Evolutionary conservation across 2,113 vertebrate genomes (phyloP).

Genomic region (Corydoras sp.): DNA sequence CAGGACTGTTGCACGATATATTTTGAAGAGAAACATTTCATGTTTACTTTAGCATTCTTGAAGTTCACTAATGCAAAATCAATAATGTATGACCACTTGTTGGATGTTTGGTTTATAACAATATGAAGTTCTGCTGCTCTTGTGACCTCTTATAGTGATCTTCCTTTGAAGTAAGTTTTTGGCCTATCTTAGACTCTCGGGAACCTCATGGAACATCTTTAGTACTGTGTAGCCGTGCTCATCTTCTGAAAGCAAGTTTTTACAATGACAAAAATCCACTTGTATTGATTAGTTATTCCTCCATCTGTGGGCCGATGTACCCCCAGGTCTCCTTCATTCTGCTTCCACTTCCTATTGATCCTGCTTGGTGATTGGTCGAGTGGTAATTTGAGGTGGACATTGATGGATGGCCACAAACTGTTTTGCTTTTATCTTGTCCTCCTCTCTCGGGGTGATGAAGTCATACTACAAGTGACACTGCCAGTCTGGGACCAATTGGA

Average conservation of each 20-base stretch:
- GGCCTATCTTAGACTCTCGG: slow-evolving; percentile 45
- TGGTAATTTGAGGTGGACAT: slow-evolving; percentile 74
- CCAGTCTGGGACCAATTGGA: slow-evolving; percentile 59
- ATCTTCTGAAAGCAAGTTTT: slow-evolving; percentile 56
- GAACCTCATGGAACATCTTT: slow-evolving; percentile 41
- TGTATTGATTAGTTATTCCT: slow-evolving; percentile 71
- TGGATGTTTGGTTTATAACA: slow-evolving; percentile 1
- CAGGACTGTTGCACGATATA: slow-evolving; percentile 54
- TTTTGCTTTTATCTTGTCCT: slow-evolving; percentile 64
- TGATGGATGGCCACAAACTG: slow-evolving; percentile 76
- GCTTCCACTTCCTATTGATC: slow-evolving; percentile 77
- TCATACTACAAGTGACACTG: slow-evolving; percentile 63
- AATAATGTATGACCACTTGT: slow-evolving; percentile 15
- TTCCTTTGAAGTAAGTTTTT: background rate
- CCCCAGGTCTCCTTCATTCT: slow-evolving; percentile 56
- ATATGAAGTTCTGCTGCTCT: slow-evolving; percentile 23
- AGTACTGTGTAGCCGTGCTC: slow-evolving; percentile 54
- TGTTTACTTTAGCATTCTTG: background rate
- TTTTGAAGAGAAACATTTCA: slow-evolving; percentile 39
- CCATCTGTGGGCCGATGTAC: slow-evolving; percentile 59
- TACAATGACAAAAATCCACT: slow-evolving; percentile 64
- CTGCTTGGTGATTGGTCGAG: slow-evolving; percentile 73
- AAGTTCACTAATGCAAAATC: slow-evolving; percentile 15
- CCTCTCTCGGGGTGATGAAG: slow-evolving; percentile 67
- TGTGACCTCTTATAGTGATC: slow-evolving; percentile 9